Evolutionary conservation across 2,797 vertebrate genomes (phyloP).

Genomic region (Silurus lanzhouensis): DNA sequence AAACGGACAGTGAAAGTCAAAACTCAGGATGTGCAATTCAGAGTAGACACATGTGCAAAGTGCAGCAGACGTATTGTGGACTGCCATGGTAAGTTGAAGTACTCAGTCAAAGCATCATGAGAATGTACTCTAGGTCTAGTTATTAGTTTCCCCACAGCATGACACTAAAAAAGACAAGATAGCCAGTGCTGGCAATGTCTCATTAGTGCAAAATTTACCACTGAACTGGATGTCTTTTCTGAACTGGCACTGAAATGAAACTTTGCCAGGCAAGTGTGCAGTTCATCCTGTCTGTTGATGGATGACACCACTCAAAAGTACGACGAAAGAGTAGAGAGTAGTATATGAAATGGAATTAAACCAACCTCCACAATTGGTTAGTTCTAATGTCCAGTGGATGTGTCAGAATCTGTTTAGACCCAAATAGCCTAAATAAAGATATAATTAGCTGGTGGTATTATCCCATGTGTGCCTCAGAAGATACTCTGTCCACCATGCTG

Average conservation of each 20-base stretch:
- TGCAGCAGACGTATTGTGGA: slow-evolving; percentile 48
- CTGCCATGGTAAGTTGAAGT: slow-evolving; percentile 36
- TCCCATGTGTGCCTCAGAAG: neutral
- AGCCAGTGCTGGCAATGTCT: neutral
- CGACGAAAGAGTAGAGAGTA: neutral
- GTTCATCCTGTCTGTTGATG: neutral
- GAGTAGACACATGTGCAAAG: slow-evolving; percentile 49
- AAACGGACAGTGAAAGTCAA: slow-evolving; percentile 34
- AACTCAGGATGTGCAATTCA: slow-evolving; percentile 43
- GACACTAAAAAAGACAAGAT: neutral
- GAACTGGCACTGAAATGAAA: slow-evolving; percentile 32
- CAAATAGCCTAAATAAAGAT: slow-evolving; percentile 41
- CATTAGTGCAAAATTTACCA: slow-evolving; percentile 1
- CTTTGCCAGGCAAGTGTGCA: slow-evolving; percentile 32
- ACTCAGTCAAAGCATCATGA: slow-evolving; percentile 10
- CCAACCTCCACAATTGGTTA: slow-evolving; percentile 36
- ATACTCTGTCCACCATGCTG: slow-evolving; percentile 11
- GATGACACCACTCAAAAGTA: neutral
- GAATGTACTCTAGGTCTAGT: slow-evolving; percentile 44
- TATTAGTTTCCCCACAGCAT: neutral
- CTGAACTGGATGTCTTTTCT: slow-evolving; percentile 40
- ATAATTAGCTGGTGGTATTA: slow-evolving; percentile 23
- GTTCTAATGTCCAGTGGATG: neutral
- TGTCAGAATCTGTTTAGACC: slow-evolving; percentile 36
- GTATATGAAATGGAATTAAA: slow-evolving; percentile 26